Evolutionary conservation across 2,888 invertebrate species (phyloP).

Genomic region (Ochropleura leucogaster): DNA sequence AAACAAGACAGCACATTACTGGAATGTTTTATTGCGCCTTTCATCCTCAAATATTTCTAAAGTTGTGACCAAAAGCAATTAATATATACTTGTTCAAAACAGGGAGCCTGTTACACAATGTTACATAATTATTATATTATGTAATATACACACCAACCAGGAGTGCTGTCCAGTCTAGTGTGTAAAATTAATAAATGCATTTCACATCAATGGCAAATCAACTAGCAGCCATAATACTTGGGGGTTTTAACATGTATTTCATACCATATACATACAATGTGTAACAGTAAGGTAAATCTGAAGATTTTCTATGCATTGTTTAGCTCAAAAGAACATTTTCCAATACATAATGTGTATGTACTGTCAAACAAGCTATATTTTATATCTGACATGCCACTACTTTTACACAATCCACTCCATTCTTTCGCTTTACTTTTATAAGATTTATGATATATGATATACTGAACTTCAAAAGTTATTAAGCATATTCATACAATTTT

Average conservation of each 20-base stretch:
- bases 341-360: not conserved
- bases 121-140: slow-evolving; percentile 19
- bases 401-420: not conserved
- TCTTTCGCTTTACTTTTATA: not conserved
- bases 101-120: slow-evolving; percentile 29
- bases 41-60: slow-evolving; percentile 59
- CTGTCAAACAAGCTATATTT: not conserved
- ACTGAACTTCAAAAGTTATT: not conserved
- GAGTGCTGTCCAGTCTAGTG: slow-evolving; percentile 82
- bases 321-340: slow-evolving; percentile 3
- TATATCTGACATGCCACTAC: not conserved
- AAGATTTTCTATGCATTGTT: slow-evolving; percentile 4
- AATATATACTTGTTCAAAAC: slow-evolving; percentile 55
- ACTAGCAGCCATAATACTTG: slow-evolving; percentile 60
- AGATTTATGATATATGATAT: slow-evolving; percentile 1
- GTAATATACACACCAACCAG: slow-evolving; percentile 66
- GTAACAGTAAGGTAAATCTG: slow-evolving; percentile 12
- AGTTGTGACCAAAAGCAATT: slow-evolving; percentile 69
- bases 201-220: slow-evolving; percentile 67
- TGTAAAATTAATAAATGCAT: slow-evolving; percentile 85
- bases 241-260: slow-evolving; percentile 28
- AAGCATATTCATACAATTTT: too few relatives aligned
- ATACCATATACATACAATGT: slow-evolving; percentile 16
- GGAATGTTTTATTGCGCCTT: slow-evolving; percentile 83
- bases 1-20: slow-evolving; percentile 87